A percentile compares a stretch with the other conserved stretches of the same genome.
Evolutionary conservation across 2,888 invertebrate genomes (phyloP).

Genomic region (Drosophila multiciliata): DNA sequence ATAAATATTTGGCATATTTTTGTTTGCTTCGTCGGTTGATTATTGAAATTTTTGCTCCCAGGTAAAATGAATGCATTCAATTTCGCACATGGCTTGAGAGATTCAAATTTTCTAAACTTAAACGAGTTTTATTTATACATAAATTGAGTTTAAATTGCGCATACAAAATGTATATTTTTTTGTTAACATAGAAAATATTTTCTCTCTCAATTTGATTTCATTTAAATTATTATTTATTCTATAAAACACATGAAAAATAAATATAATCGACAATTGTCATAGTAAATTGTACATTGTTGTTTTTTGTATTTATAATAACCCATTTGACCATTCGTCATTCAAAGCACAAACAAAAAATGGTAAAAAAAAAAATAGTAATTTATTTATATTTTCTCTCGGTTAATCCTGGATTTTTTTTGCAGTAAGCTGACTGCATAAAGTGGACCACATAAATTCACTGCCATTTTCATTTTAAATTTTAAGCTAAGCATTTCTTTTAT

Average conservation of each 20-base stretch:
- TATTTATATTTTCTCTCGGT: constrained; percentile 18
- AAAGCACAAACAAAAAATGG: background rate
- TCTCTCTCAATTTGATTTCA: background rate
- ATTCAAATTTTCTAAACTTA: background rate
- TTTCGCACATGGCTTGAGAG: background rate
- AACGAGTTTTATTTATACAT: background rate
- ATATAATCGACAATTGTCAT: background rate
- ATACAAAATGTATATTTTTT: background rate
- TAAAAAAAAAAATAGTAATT: background rate
- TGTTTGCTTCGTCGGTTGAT: constrained; percentile 19
- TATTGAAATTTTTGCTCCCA: constrained; percentile 9
- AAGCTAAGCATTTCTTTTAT: constrained; percentile 48
- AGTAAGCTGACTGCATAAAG: constrained; percentile 27
- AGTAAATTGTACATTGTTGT: background rate
- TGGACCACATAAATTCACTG: constrained; percentile 47
- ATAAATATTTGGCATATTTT: constrained; percentile 36
- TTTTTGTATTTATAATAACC: background rate
- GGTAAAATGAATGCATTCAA: constrained; percentile 21
- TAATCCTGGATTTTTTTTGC: constrained; percentile 34
- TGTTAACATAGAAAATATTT: background rate
- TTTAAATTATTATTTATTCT: background rate
- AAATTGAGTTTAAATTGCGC: background rate
- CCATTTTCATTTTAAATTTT: constrained; percentile 48
- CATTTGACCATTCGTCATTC: constrained; percentile 18
- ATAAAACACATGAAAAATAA: background rate